A percentile compares a stretch with the other conserved stretches of the same genome.
These are phyloP conservation scores for Hystrix cristata DNA, from an alignment of 2,113 vertebrate genomes.

Conservation along the genomic window DNA sequence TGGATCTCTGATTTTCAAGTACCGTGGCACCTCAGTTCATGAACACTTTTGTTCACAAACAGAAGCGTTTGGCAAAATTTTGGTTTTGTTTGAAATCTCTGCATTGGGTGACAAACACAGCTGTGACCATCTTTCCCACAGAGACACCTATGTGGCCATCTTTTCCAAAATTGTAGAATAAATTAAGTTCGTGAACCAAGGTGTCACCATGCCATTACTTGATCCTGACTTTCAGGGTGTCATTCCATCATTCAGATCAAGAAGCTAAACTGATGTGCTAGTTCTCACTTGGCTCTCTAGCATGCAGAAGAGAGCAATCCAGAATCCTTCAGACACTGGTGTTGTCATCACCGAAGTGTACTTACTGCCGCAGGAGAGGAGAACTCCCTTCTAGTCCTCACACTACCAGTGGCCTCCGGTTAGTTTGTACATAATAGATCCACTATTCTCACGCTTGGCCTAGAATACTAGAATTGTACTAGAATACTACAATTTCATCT, in stretches of 20 bases:
- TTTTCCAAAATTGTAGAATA: background rate
- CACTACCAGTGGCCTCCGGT: background rate
- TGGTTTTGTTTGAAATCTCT: background rate
- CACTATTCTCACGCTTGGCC: background rate
- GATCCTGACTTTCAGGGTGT: background rate
- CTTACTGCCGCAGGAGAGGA: background rate
- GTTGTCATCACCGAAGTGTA: background rate
- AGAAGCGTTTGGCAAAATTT: background rate
- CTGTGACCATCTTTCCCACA: background rate
- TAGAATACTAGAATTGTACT: no score
- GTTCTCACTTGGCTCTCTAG: background rate
- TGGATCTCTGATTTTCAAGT: background rate
- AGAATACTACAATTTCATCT: background rate
- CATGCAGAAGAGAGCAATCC: accelerated
- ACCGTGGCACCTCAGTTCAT: background rate
- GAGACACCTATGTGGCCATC: background rate
- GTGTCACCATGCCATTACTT: background rate
- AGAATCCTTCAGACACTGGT: background rate
- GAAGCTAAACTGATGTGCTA: background rate
- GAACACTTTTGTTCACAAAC: background rate
- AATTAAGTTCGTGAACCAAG: background rate
- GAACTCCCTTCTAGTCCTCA: accelerated
- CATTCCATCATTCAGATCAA: background rate
- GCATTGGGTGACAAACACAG: background rate
- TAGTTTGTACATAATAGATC: background rate